Percentiles rank a stretch among this genome's conserved stretches.
Evolutionary conservation across 2,888 invertebrate species (phyloP).

Genomic region (Ophioninae sp.): DNA sequence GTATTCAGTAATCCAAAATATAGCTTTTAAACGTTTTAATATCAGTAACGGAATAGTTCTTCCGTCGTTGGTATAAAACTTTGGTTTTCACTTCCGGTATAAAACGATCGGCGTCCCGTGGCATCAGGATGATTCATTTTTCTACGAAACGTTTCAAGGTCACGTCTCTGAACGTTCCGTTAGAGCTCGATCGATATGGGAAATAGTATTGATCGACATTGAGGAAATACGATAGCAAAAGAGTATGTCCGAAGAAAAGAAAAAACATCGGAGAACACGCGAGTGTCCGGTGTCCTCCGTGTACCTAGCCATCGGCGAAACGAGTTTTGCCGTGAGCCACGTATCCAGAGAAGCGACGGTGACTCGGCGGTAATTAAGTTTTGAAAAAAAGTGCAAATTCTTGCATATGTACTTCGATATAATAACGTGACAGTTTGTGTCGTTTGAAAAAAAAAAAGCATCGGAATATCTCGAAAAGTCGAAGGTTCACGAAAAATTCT

Average conservation of each 20-base stretch:
- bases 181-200: not conserved
- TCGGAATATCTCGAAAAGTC: too few species aligned
- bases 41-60: too few species aligned
- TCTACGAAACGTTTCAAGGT: not conserved
- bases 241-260: slow-evolving; percentile 42
- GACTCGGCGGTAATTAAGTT: slow-evolving; percentile 7
- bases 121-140: not conserved
- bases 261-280: slow-evolving; percentile 24
- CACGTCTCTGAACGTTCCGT: not conserved
- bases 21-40: too few species aligned
- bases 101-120: not conserved
- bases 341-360: slow-evolving; percentile 27
- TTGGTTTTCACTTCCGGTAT: too few species aligned
- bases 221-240: slow-evolving; percentile 25
- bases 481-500: too few species aligned
- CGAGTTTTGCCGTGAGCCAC: slow-evolving; percentile 50
- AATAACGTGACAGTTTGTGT: not conserved
- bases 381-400: not conserved
- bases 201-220: slow-evolving; percentile 54
- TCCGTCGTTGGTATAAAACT: too few species aligned
- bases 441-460: too few species aligned
- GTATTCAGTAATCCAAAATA: too few species aligned
- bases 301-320: slow-evolving; percentile 28
- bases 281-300: slow-evolving; percentile 46
- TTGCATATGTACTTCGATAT: slow-evolving; percentile 8